A percentile compares a stretch with the other conserved stretches of the same genome.
phyloP scores from a whole-genome alignment of 2,888 invertebrate species.

The Panopea generosa region DNA sequence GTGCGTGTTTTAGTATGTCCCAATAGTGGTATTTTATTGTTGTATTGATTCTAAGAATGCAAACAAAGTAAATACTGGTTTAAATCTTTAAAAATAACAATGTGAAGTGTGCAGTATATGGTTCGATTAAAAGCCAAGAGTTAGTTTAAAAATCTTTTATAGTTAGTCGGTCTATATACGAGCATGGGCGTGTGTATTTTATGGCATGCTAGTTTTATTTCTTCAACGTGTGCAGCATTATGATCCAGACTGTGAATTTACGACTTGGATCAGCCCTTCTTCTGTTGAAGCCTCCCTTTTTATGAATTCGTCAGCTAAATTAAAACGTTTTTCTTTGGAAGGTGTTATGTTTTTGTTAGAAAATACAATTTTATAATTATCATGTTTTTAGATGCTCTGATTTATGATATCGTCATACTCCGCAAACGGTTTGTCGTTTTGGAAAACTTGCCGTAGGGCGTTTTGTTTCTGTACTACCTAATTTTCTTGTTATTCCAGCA shows the following conservation, averaged over 20 bases:
- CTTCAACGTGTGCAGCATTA: background rate
- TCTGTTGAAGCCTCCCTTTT: too few species aligned
- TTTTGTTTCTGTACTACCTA: constrained; percentile 25
- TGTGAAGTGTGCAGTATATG: too few species aligned
- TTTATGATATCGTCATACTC: constrained; percentile 22
- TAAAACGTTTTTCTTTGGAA: too few species aligned
- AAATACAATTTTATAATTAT: constrained; percentile 36
- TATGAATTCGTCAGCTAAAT: too few species aligned
- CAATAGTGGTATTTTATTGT: too few species aligned
- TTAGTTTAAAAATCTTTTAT: too few species aligned
- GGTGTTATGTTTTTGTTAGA: background rate
- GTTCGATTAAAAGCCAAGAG: too few species aligned
- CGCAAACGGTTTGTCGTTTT: constrained; percentile 1
- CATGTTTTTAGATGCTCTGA: constrained; percentile 7
- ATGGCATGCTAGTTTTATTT: too few species aligned
- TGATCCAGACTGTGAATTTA: background rate
- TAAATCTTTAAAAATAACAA: too few species aligned
- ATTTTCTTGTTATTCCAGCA: constrained; percentile 34
- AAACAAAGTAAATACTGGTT: too few species aligned
- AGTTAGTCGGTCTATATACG: background rate
- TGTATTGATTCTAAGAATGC: too few species aligned
- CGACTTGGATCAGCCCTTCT: background rate
- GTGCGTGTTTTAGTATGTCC: too few species aligned
- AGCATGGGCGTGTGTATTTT: constrained; percentile 12
- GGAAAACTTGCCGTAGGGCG: constrained; percentile 18